Evolutionary conservation across 2,113 vertebrate species (phyloP), one percentile per base, ranked within the genome.

Genomic region (Todiramphus saurophagus): DNA sequence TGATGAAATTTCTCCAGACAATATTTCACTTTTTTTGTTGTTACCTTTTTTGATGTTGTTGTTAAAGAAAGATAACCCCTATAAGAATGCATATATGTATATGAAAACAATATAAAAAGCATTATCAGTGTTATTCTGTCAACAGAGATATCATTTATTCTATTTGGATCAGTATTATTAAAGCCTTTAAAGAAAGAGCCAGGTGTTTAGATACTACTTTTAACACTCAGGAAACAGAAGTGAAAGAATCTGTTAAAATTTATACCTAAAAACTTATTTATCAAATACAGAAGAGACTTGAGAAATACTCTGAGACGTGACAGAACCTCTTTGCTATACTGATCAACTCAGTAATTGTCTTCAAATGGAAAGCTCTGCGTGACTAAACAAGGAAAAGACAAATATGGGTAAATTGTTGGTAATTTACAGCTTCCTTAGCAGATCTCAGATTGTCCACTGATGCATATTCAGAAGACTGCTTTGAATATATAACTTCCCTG

Each of bases 341-440:
- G 15, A 87, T 50, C 68, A 95, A 90, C 23, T 75, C 59, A 21
- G 64, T 72, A 93, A 95, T 92, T 92, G 64, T 44, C 76, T 96
- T 92, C 0, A 0, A 93, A 90, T 78, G 24, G 35, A 59, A 95
- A 89, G 56, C 60, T 93, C 69, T 92, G 39, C 1, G 0, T 82
- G 90, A 83, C 76, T 94, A 75, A 87, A 88, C 72, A 90, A 82
- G 37, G 51, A 51, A 92, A 92, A 90, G 19, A 94, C 43, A 94
- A 94, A 93, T 60, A 90, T 13, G 13, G 51, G 58, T 92, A 95
- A 92, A 87, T 23, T 68, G 62, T 64, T 87, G 56, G 69, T 11
- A 92, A 92, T 90, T 79, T 95, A 89, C 56, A 78, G 48, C 56
- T 96, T 39, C 68, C 46, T 86, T 81, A 16, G 5, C 59, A 78